Evolutionary conservation across 2,797 vertebrate genomes (phyloP).

Genomic region (Scomberomorus guttatus): DNA sequence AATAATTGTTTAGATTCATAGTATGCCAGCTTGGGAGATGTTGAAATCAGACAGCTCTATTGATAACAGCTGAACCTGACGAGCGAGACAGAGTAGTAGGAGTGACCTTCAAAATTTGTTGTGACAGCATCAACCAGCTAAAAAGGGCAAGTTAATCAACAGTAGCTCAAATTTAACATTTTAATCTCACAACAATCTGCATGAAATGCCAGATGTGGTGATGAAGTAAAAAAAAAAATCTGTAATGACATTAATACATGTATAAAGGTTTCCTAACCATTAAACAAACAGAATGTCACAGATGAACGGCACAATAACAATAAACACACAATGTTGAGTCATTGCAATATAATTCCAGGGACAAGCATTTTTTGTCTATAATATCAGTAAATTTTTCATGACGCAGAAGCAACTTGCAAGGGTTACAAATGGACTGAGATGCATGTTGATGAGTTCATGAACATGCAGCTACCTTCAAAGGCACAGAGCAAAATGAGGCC

Average conservation of each 20-base stretch:
- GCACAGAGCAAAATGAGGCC: neutral
- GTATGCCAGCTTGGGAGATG: neutral
- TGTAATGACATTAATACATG: slow-evolving; percentile 13
- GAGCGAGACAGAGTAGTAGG: neutral
- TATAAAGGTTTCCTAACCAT: slow-evolving; percentile 7
- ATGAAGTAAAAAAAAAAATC: neutral
- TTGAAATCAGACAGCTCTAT: neutral
- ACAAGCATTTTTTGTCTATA: neutral
- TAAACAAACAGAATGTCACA: neutral
- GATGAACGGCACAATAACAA: neutral
- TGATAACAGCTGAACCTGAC: neutral
- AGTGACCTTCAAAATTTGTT: slow-evolving; percentile 32
- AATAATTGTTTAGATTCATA: neutral
- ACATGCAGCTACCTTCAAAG: slow-evolving; percentile 21
- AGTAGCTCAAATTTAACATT: slow-evolving; percentile 8
- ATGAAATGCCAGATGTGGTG: slow-evolving; percentile 16
- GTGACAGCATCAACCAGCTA: slow-evolving; percentile 9
- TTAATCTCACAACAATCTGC: slow-evolving; percentile 13
- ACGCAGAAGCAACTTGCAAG: neutral
- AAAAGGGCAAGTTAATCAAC: slow-evolving; percentile 45
- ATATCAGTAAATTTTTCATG: neutral
- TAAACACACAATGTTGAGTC: neutral
- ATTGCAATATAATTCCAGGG: neutral
- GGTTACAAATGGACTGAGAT: slow-evolving; percentile 7
- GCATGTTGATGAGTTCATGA: slow-evolving; percentile 7